phyloP scores from a whole-genome alignment of 2,888 invertebrate genomes.

The Clusia tigrina region DNA sequence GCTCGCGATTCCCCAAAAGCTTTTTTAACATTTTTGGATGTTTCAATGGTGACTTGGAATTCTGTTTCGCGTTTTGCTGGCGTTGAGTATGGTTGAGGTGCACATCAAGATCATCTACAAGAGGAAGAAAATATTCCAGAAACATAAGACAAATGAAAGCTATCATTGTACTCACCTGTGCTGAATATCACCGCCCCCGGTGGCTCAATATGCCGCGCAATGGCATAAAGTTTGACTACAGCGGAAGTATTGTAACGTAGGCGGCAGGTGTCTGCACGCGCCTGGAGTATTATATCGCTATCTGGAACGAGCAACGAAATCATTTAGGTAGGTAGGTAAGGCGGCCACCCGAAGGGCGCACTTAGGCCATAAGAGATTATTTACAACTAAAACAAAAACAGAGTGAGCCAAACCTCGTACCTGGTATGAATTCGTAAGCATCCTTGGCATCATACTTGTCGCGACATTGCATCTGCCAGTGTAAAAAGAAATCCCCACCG shows the following conservation, averaged over 20 bases:
- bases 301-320: slow-evolving; percentile 41
- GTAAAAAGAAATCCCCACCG: slow-evolving; percentile 80
- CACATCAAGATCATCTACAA: slow-evolving; percentile 59
- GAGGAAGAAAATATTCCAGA: background rate
- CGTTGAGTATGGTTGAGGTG: slow-evolving; percentile 60
- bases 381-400: too few relatives aligned
- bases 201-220: slow-evolving; percentile 70
- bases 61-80: slow-evolving; percentile 48
- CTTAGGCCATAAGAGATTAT: too few relatives aligned
- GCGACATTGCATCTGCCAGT: slow-evolving; percentile 75
- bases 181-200: slow-evolving; percentile 79
- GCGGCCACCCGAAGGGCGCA: too few relatives aligned
- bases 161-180: slow-evolving; percentile 73
- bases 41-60: slow-evolving; percentile 56
- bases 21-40: slow-evolving; percentile 64
- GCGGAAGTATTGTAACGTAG: slow-evolving; percentile 75
- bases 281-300: slow-evolving; percentile 63
- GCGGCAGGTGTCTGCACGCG: slow-evolving; percentile 72
- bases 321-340: too few relatives aligned
- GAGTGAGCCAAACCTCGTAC: slow-evolving; percentile 37
- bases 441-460: slow-evolving; percentile 65
- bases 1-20: slow-evolving; percentile 53
- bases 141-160: slow-evolving; percentile 5
- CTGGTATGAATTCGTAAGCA: slow-evolving; percentile 67
- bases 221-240: slow-evolving; percentile 72